Evolutionary conservation across 2,888 invertebrate genomes (phyloP).

Genomic region (Coronaproctus castanopsis): DNA sequence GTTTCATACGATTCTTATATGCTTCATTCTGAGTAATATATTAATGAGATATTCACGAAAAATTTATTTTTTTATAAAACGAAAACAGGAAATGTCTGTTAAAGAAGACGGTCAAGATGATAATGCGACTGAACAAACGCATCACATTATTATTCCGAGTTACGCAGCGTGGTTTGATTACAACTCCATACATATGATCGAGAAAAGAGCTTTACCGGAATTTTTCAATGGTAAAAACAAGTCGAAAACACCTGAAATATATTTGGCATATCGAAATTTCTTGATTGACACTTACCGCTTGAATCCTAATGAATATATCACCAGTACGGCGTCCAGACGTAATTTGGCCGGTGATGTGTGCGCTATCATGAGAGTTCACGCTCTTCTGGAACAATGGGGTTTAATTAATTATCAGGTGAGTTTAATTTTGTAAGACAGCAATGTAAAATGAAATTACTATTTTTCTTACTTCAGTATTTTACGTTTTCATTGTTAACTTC

Average conservation of each 20-base stretch:
- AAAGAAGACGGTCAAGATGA: slow-evolving; percentile 62
- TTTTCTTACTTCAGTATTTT: too few relatives aligned
- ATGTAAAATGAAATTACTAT: too few relatives aligned
- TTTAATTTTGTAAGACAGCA: too few relatives aligned
- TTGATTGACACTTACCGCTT: slow-evolving; percentile 98
- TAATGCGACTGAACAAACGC: slow-evolving; percentile 94
- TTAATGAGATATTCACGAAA: too few relatives aligned
- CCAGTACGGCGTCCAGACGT: slow-evolving; percentile 87
- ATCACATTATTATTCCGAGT: slow-evolving; percentile 95
- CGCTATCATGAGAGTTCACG: slow-evolving; percentile 96
- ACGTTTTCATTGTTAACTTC: too few relatives aligned
- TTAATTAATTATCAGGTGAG: slow-evolving; percentile 92
- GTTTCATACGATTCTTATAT: too few relatives aligned
- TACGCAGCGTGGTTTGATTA: slow-evolving; percentile 99
- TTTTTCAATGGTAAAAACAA: slow-evolving; percentile 97
- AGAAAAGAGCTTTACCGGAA: slow-evolving; percentile 89
- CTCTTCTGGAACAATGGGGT: slow-evolving; percentile 98
- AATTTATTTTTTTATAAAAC: too few relatives aligned
- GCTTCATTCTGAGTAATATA: too few relatives aligned
- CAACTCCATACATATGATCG: slow-evolving; percentile 92
- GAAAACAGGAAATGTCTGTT: slow-evolving; percentile 26
- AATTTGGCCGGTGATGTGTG: slow-evolving; percentile 98
- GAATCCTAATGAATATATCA: slow-evolving; percentile 94
- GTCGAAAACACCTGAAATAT: slow-evolving; percentile 95
- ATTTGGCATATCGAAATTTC: slow-evolving; percentile 94